Base-by-base conservation (phyloP, 2,797 vertebrate species). In the Pseudopleuronectes americanus region DNA sequence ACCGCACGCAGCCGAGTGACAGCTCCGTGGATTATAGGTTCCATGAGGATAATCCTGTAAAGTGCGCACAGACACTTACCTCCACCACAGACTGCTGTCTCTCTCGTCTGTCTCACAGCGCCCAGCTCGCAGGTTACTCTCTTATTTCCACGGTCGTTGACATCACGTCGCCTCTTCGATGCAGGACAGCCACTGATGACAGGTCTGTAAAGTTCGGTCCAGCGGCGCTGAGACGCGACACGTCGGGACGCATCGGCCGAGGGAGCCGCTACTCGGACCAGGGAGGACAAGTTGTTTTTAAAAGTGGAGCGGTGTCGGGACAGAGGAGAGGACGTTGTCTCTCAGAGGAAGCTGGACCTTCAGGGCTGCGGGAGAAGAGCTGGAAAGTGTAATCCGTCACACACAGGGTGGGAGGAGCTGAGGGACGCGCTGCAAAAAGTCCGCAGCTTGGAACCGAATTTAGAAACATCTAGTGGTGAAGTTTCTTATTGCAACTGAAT, bases 341-440 rank as follows among this genome's bases (percentile, higher is more conserved):
- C 21, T 56, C 53, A 2, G 57, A 33, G 21, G 3, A 28, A n/a
- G 58, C 56, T 56, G 57, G 17, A 61, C 61, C 57, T 62, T 19
- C 65, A 4, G 38, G 12, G 45, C 45, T 41, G 70, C 55, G 1
- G 49, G 13, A 76, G 36, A 69, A 41, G 57, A 75, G 69, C 71
- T 71, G 48, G 68, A 9, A 24, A 56, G 61, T 54, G 59, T 87
- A 90, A 90, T 89, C 87, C 83, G 47, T 16, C 71, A 17, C 66
- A 66, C 71, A 49, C 59, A 8, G 55, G 36, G 87, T 71, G 88
- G 91, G 91, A 16, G 91, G 90, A 83, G 88, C 83, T 53, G 63
- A 3, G 43, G 4, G 1, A n/a, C 58, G 64, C 84, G 2, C 85
- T 84, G 75, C 14, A 79, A 78, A 36, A 59, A 74, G 65, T 4